Evolutionary conservation across 2,113 vertebrate genomes (phyloP).

Genomic region (Corapipo altera): DNA sequence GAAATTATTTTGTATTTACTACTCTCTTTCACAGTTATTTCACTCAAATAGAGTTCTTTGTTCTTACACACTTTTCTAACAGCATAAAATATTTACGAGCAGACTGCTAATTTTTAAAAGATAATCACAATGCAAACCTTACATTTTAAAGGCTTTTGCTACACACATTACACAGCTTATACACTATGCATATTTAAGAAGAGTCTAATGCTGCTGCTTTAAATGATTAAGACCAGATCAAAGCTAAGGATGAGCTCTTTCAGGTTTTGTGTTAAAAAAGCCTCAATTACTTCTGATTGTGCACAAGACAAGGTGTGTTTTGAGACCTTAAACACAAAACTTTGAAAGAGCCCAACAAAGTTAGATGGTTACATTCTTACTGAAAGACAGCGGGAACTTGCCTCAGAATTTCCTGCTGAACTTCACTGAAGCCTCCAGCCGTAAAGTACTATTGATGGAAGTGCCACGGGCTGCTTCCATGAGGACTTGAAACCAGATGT

Average conservation of each 20-base stretch:
- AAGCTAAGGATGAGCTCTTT: conserved; percentile 9
- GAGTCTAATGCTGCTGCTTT: conserved; percentile 6
- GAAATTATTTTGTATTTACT: conserved; percentile 7
- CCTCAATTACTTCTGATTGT: not conserved
- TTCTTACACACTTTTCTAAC: not conserved
- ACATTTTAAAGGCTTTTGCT: conserved; percentile 16
- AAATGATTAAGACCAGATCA: conserved; percentile 8
- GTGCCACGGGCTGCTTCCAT: not conserved
- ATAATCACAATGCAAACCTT: conserved; percentile 4
- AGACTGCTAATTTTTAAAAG: not conserved
- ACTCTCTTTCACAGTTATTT: conserved; percentile 40
- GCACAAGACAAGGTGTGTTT: not conserved
- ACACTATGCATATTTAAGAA: not conserved
- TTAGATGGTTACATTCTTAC: not conserved
- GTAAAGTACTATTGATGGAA: not conserved
- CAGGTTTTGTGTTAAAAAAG: not conserved
- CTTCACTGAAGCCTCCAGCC: not conserved
- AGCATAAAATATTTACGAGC: conserved; percentile 5
- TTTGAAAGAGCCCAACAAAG: not conserved
- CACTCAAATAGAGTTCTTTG: conserved; percentile 29
- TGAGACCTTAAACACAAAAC: not conserved
- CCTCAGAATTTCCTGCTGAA: not conserved
- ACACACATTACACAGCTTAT: not conserved
- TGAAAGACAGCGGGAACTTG: not conserved
- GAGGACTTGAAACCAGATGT: not conserved